A percentile compares a stretch with the other conserved stretches of the same genome.
These are phyloP conservation scores for Chiroxiphia lanceolata DNA, from an alignment of 2,797 vertebrate genomes.

Conservation along the genomic window DNA sequence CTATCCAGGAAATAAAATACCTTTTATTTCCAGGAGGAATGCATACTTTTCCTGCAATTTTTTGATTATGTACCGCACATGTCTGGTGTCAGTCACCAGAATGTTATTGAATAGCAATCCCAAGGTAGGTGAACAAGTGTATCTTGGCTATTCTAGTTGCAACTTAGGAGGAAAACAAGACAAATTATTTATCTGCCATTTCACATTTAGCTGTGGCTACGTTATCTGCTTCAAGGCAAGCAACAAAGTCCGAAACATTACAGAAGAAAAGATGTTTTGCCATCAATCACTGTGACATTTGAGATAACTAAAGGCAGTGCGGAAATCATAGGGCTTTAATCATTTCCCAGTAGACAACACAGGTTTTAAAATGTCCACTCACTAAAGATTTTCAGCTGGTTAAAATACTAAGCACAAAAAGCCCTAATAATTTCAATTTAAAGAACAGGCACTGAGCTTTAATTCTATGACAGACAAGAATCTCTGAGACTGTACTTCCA, in stretches of 20 bases:
- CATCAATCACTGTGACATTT: slow-evolving; percentile 53
- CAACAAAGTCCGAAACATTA: slow-evolving; percentile 1
- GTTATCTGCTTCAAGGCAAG: slow-evolving; percentile 38
- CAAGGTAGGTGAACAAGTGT: neutral
- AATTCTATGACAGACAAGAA: neutral
- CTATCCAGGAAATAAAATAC: neutral
- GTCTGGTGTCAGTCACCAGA: neutral
- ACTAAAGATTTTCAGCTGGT: neutral
- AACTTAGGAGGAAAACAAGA: neutral
- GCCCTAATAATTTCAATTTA: neutral
- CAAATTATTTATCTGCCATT: slow-evolving; percentile 51
- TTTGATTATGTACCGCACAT: neutral
- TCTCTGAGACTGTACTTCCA: neutral
- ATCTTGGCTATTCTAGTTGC: neutral
- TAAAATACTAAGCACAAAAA: neutral
- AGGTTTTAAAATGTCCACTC: slow-evolving; percentile 10
- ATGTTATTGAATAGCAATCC: neutral
- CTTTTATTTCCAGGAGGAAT: neutral
- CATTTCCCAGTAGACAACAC: neutral
- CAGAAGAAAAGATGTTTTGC: slow-evolving; percentile 33
- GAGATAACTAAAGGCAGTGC: slow-evolving; percentile 44
- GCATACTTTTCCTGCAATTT: neutral
- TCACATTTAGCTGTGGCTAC: slow-evolving; percentile 34
- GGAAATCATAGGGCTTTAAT: slow-evolving; percentile 44
- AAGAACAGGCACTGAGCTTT: neutral